Conservation (phyloP, 2,113 vertebrate species). For the Ellobius talpinus region DNA sequence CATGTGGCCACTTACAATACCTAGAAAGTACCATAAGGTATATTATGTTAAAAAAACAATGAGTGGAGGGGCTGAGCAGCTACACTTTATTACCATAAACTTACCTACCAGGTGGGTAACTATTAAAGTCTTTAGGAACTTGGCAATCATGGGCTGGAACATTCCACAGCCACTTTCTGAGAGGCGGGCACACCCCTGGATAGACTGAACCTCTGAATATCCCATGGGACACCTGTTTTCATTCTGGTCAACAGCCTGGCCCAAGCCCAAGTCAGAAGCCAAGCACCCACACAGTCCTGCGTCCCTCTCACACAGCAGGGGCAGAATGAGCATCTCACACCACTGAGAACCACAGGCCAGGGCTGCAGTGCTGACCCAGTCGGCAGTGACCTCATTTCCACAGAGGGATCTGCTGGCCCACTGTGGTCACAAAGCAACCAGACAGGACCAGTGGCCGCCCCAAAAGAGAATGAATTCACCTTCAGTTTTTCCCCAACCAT, state of each 20-base stretch:
- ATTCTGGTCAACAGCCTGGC: conserved; percentile 25
- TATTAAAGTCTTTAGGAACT: neutral
- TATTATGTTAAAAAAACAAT: neutral
- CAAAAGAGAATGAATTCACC: neutral
- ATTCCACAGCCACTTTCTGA: neutral
- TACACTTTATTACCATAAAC: neutral
- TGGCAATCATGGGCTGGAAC: neutral
- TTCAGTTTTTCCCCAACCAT: neutral
- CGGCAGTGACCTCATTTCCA: conserved; percentile 58
- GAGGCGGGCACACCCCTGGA: neutral
- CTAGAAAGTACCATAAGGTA: neutral
- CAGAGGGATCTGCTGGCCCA: neutral
- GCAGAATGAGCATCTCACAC: conserved; percentile 62
- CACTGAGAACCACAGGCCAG: conserved; percentile 50
- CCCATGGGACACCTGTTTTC: conserved; percentile 47
- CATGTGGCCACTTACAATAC: rapidly evolving
- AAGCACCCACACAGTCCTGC: conserved; percentile 46
- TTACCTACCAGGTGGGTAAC: neutral
- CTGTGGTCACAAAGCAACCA: neutral
- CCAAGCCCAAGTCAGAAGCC: conserved; percentile 23
- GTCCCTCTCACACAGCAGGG: neutral
- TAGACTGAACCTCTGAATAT: neutral
- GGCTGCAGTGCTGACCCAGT: neutral
- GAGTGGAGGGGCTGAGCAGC: neutral
- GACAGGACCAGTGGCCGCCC: neutral